A percentile compares a stretch with the other conserved stretches of the same genome.
Evolutionary conservation across 1,140 invertebrate species (phyloP).

Genomic region (Drosophila seguyi): DNA sequence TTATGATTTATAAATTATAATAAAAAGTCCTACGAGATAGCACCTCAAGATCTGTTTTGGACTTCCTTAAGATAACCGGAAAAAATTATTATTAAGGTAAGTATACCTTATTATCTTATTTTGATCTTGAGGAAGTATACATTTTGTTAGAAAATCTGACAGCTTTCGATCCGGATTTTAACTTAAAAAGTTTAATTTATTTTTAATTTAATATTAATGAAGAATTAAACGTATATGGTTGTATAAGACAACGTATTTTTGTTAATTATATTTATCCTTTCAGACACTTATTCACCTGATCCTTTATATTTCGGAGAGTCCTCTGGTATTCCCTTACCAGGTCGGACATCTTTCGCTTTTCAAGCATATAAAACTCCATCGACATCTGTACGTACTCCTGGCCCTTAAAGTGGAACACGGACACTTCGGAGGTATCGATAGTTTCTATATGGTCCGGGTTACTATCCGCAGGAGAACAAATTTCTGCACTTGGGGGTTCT

Average conservation of each 20-base stretch:
- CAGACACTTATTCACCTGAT: constrained; percentile 23
- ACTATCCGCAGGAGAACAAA: background rate
- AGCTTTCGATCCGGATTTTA: too few relatives aligned
- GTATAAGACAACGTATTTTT: too few relatives aligned
- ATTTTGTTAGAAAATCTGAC: too few relatives aligned
- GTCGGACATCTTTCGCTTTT: constrained; percentile 55
- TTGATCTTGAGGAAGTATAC: too few relatives aligned
- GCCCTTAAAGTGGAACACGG: constrained; percentile 69
- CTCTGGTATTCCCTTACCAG: constrained; percentile 44
- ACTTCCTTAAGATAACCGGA: too few relatives aligned
- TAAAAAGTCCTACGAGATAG: background rate
- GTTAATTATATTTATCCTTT: background rate
- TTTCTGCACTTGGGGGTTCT: background rate
- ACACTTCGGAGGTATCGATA: constrained; percentile 57
- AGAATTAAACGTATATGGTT: too few relatives aligned
- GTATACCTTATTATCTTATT: too few relatives aligned
- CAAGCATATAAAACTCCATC: constrained; percentile 56
- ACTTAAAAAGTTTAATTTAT: too few relatives aligned
- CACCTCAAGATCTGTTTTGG: too few relatives aligned
- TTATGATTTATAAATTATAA: background rate
- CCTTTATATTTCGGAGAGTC: constrained; percentile 30
- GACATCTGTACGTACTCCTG: constrained; percentile 80
- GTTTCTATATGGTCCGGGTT: constrained; percentile 12
- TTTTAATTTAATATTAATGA: too few relatives aligned
- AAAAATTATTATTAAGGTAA: too few relatives aligned